Evolutionary conservation across 2,113 vertebrate genomes (phyloP).

Genomic region (Fulica atra): DNA sequence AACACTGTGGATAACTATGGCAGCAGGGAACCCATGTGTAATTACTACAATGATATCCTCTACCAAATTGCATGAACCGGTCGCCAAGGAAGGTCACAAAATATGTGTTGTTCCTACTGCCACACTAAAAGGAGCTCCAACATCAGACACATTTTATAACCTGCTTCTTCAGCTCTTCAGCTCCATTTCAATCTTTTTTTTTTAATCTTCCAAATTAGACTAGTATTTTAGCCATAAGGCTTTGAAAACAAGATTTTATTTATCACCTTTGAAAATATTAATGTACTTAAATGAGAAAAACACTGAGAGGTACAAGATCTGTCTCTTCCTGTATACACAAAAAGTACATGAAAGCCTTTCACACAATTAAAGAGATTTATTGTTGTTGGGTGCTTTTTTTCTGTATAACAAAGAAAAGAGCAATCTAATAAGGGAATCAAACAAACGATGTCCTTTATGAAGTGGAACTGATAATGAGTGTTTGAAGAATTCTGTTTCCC

Average conservation of each 20-base stretch:
- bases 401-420: neutral
- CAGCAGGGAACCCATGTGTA: slow-evolving; percentile 35
- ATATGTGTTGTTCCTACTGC: neutral
- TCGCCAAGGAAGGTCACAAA: slow-evolving; percentile 17
- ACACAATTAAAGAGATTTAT: slow-evolving; percentile 19
- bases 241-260: slow-evolving; percentile 34
- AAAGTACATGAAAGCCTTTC: slow-evolving; percentile 15
- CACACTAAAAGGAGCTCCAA: neutral
- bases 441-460: neutral
- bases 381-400: neutral
- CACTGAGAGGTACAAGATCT: neutral
- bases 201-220: neutral
- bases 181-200: neutral
- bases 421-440: slow-evolving; percentile 16
- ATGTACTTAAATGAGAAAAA: slow-evolving; percentile 26
- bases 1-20: neutral
- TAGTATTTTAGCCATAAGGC: neutral
- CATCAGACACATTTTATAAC: neutral
- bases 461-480: slow-evolving; percentile 20
- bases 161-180: neutral
- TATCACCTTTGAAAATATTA: slow-evolving; percentile 36
- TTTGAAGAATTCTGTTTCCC: slow-evolving; percentile 26
- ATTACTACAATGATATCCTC: slow-evolving; percentile 32
- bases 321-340: neutral
- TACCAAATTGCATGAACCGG: neutral